Evolutionary conservation across 2,797 vertebrate genomes (phyloP), one percentile per base, ranked within the genome.

Genomic region (Danio choprae): DNA sequence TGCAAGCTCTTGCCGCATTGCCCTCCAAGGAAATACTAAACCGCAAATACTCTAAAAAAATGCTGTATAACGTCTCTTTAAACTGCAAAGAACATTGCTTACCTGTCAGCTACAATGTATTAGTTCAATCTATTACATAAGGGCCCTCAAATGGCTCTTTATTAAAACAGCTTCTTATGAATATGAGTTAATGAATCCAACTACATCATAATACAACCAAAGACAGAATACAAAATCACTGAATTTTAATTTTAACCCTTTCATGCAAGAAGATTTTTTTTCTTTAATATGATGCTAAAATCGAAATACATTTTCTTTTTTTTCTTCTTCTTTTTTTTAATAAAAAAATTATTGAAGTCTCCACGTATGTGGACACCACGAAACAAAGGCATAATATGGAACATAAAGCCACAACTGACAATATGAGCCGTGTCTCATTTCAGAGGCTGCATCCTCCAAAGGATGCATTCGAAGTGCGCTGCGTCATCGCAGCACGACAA

Each of bases 21-120:
- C 44, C 36, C n/a, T 56, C 12, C 36, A 51, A 60, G 56, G 18
- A 77, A 36, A 6, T 55, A 44, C 38, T 56, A 77, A 56, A 56
- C 15, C 48, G 77, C 22, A 74, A 48, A 18, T 12, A 40, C 22
- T 36, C 10, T 40, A 4, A 38, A 4, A 38, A 15, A 16, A 48
- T 68, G 40, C 18, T 38, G 5, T 46, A 38, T 44, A 59, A 7
- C 64, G 9, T 64, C 50, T 55, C 48, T 13, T 55, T 55, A 43
- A 20, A 68, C 59, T 38, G 50, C 50, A 13, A 29, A 36, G 6
- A 18, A 43, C 13, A 55, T 10, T 10, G 22, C 29, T 13, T 74
- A 62, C 58, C 22, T 50, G 64, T 20, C 43, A 59, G 64, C n/a
- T 40, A 68, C 53, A 59, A 77, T 59, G 40, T 40, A 68, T 20